These are phyloP conservation scores for Plectrocnemia conspersa DNA, from an alignment of 1,140 invertebrate species.

Conservation along the genomic window DNA sequence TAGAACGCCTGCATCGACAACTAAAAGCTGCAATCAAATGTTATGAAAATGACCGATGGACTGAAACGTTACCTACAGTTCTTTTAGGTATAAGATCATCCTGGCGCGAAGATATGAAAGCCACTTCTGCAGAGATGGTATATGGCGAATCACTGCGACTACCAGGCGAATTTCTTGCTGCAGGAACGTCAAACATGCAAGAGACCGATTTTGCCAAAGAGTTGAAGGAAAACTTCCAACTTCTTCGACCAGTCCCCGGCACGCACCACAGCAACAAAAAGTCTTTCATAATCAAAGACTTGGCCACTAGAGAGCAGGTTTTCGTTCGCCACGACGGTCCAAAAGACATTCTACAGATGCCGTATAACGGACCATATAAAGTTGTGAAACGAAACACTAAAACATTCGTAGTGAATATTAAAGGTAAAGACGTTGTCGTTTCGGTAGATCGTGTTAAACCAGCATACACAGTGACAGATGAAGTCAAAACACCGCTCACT, in stretches of 20 bases:
- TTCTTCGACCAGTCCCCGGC: not conserved
- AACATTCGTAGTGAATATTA: not conserved
- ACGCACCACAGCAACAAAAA: not conserved
- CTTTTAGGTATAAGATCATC: not conserved
- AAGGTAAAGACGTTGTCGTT: not conserved
- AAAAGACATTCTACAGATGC: not conserved
- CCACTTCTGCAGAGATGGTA: not conserved
- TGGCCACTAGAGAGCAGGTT: not conserved
- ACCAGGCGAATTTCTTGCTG: not conserved
- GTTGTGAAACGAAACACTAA: not conserved
- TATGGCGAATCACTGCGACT: not conserved
- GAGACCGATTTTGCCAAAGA: not conserved
- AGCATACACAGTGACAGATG: no score
- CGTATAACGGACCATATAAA: not conserved
- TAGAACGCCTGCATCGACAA: slow-evolving; percentile 42
- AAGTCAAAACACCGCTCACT: no score
- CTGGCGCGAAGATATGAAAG: not conserved
- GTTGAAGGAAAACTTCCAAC: not conserved
- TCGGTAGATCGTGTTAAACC: not conserved
- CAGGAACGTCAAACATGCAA: not conserved
- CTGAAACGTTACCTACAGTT: not conserved
- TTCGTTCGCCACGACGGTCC: not conserved
- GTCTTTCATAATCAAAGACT: not conserved
- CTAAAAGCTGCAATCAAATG: slow-evolving; percentile 42
- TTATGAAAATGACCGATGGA: not conserved